Evolutionary conservation across 2,888 invertebrate genomes (phyloP), one percentile per base, ranked within the genome.

Genomic region (Halictus quadricinctus): DNA sequence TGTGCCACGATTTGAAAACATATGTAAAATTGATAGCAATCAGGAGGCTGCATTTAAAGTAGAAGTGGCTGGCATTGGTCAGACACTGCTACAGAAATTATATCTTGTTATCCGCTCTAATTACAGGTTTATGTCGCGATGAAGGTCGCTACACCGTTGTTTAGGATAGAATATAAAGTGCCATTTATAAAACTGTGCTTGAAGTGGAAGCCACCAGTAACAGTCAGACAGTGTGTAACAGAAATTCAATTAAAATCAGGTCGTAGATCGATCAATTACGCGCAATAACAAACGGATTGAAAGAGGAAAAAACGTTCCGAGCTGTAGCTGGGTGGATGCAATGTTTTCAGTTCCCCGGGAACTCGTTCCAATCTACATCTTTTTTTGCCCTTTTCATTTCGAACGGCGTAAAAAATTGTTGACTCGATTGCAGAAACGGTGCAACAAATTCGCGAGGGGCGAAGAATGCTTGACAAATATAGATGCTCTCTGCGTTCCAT

Each of bases 191-290:
- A 66, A 29, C 15, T 66, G 8, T 18, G 29, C 8, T 18, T 2
- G 3, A 36, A 66, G 29, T 36, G 18, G 69, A 21, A 21, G 21
- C n/a, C 3, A 12, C n/a, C 1, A 10, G 21, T 12, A 43, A 69
- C 21, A 1, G 21, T 69, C 41, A n/a, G 41, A n/a, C 69, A 15
- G 25, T 36, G 8, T 29, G 18, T 18, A 29, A 29, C 29, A 12
- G 43, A 69, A 41, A 43, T 41, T 69, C 66, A 64, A 69, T 41
- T 8, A 36, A 43, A 69, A 69, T 41, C 21, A 69, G 18, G 69
- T 12, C 12, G 69, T 12, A n/a, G 21, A 69, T 69, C 41, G 43
- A 29, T 78, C 72, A 66, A 81, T 78, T 78, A 50, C 76, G 43
- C 36, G 41, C 21, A n/a, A 43, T n/a, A 69, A 69, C 41, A 69